These are phyloP conservation scores for Congeria kusceri DNA, from an alignment of 2,888 invertebrate species.

Conservation along the genomic window DNA sequence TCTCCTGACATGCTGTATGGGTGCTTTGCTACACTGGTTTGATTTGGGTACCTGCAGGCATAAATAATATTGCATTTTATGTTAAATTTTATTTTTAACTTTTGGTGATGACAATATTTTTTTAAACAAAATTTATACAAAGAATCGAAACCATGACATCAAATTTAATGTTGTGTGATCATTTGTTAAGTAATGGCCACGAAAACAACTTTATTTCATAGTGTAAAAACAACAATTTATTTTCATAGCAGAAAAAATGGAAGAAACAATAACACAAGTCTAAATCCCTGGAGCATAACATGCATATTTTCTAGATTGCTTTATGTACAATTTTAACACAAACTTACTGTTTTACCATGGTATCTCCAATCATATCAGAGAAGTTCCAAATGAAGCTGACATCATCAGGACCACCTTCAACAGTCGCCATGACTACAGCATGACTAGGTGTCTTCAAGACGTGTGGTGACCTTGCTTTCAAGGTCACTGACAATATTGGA, in stretches of 20 bases:
- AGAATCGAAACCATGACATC: too few species aligned
- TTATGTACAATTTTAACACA: background rate
- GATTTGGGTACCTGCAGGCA: slow-evolving; percentile 42
- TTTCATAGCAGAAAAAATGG: too few species aligned
- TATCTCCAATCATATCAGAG: slow-evolving; percentile 57
- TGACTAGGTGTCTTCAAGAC: slow-evolving; percentile 59
- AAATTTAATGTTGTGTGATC: background rate
- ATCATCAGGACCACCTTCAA: slow-evolving; percentile 74
- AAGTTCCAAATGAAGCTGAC: slow-evolving; percentile 79
- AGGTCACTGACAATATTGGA: slow-evolving; percentile 67
- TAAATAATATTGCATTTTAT: too few species aligned
- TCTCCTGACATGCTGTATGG: slow-evolving; percentile 65
- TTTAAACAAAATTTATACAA: too few species aligned
- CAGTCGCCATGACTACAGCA: slow-evolving; percentile 69
- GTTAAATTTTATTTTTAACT: too few species aligned
- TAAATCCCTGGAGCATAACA: too few species aligned
- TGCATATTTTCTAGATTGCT: background rate
- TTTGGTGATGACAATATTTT: too few species aligned
- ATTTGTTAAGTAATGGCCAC: background rate
- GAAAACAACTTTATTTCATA: too few species aligned
- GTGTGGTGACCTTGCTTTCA: slow-evolving; percentile 63
- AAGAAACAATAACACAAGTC: too few species aligned
- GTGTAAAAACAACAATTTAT: too few species aligned
- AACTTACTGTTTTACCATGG: slow-evolving; percentile 37
- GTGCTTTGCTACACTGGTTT: slow-evolving; percentile 72